Evolutionary conservation across 1,140 invertebrate genomes (phyloP).

Genomic region (Drosophila insularis): DNA sequence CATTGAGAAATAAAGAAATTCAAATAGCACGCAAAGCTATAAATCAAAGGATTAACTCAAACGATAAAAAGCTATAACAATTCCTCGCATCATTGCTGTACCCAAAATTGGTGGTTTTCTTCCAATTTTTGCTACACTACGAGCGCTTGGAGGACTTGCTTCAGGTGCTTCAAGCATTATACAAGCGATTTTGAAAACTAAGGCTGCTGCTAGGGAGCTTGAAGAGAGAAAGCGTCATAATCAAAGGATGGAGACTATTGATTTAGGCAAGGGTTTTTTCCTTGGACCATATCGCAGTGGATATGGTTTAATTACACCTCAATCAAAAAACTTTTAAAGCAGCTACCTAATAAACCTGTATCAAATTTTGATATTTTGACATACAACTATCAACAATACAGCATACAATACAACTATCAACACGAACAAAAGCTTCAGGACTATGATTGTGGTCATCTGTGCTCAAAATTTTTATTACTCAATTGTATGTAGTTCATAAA

Average conservation of each 20-base stretch:
- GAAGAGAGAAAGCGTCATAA: not conserved
- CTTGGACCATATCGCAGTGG: not conserved
- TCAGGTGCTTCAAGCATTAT: not conserved
- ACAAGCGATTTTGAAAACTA: not conserved
- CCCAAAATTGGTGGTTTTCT: not conserved
- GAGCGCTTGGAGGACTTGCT: not conserved
- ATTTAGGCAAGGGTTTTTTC: not conserved
- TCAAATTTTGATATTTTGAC: too few relatives aligned
- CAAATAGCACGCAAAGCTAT: conserved; percentile 1
- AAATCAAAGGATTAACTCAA: not conserved
- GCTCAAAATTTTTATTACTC: too few relatives aligned
- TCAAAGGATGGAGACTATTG: not conserved
- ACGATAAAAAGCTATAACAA: not conserved
- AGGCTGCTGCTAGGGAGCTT: not conserved
- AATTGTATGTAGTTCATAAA: too few relatives aligned
- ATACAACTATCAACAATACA: too few relatives aligned
- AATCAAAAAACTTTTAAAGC: conserved; percentile 5
- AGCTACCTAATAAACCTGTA: not conserved
- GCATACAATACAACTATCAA: too few relatives aligned
- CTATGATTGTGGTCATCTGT: too few relatives aligned
- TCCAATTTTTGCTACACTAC: not conserved
- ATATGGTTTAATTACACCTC: not conserved
- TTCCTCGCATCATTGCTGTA: not conserved
- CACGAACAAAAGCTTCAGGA: too few relatives aligned
- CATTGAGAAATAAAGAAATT: not conserved